Evolutionary conservation across 1,140 invertebrate species (phyloP), one percentile per base, ranked within the genome.

Genomic region (Cotesia typhae): DNA sequence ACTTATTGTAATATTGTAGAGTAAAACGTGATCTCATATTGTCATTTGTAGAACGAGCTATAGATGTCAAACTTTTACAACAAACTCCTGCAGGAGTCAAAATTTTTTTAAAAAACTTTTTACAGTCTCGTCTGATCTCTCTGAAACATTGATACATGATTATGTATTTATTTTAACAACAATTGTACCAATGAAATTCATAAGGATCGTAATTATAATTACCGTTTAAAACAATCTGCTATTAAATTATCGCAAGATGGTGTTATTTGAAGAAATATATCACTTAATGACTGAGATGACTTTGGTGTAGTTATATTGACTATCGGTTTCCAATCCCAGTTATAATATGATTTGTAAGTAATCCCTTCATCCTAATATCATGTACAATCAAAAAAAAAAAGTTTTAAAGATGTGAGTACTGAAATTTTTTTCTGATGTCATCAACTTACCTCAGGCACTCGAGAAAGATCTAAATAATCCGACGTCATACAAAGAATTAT

Each of bases 321-420:
- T 20, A 70, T 10, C 35, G 41, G 37, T 38, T 71, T 17, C 61
- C 69, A 76, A 28, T 53, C 63, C 79, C 80, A 80, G n/a, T 75
- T 67, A 55, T 80, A 80, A 7, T 80, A 53, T 41, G 14, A 3
- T 53, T 52, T 4, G 36, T 59, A 59, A n/a, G 68, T 67, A 51
- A 65, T 38, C 52, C 3, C 37, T 36, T 17, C 9, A 52, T 72
- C 67, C 71, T 61, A 7, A 20, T 65, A 28, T 28, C 28, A 28
- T 28, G 28, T 28, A 28, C 28, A 28, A 28, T 28, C 28, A 28
- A 28, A 28, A 28, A 28, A 28, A 28, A 28, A 28, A 28, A 28
- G 17, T 28, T 28, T 17, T 5, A 61, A 12, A 35, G 28, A 12
- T 65, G 36, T 65, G n/a, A 0, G 36, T 67, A 66, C 6, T 17